Base-by-base conservation (phyloP, 2,888 invertebrate genomes). In the Bellardia bayeri region DNA sequence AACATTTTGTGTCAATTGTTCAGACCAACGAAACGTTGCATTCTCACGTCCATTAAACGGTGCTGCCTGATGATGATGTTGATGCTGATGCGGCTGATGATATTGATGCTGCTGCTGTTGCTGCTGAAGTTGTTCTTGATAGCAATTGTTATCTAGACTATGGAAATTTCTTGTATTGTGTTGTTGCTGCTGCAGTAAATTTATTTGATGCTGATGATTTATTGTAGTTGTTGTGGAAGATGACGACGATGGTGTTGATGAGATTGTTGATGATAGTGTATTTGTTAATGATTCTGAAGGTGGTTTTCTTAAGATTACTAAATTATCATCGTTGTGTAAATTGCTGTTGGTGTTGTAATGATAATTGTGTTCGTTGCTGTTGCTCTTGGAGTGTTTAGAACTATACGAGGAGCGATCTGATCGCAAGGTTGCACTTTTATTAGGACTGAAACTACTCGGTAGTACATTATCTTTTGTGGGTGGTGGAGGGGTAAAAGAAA, bases 1-100 rank as follows among this genome's bases (percentile, higher is more conserved):
- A 14, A 88, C 88, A 91, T 92, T 91, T 69, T 91, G 91, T 0
- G 90, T 89, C 86, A 91, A 81, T 87, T 92, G 92, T 40, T 92
- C 92, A 30, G 91, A 91, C 92, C 92, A 92, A 80, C 91, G 92
- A 88, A 89, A 89, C 78, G 83, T 63, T 30, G 64, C 51, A 61
- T 83, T 86, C 56, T 84, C 82, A 81, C 74, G 69, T 54, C 83
- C 80, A 61, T 79, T 90, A 42, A 69, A 58, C 13, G 76, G n/a
- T 69, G 37, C 30, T 72, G 61, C 23, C 9, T 68, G 81, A 8
- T 84, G 72, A 63, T 58, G 76, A 13, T 49, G 69, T 11, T 66
- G 69, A 30, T 72, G 42, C 2, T 51, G 68, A 7, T 54, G 69
- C 8, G 71, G 33, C 13, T 2, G 79, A 11, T 74, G 61, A 8